Evolutionary conservation across 2,888 invertebrate genomes (phyloP), one percentile per base, ranked within the genome.

Genomic region (Cryptus viduatorius): DNA sequence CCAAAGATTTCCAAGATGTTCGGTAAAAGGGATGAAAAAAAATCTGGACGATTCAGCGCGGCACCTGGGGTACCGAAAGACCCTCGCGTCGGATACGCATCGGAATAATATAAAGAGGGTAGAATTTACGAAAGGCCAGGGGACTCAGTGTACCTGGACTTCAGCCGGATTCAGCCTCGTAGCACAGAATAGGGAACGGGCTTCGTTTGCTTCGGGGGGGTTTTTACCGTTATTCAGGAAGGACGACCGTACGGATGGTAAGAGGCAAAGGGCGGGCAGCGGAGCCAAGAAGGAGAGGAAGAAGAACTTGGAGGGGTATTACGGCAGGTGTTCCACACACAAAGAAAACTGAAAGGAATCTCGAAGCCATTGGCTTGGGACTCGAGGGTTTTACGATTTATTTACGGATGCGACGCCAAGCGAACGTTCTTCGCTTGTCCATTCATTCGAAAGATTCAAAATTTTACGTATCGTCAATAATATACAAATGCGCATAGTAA

Each of bases 331-430:
- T 92, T 92, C 91, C 29, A 69, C 86, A 89, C 89, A 92, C 90
- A 91, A 91, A 92, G 91, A 91, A 90, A 81, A 90, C 89, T 87
- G 85, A 90, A 90, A 90, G 88, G 90, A 92, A 90, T 91, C 89
- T 85, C 86, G 87, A 84, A 87, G 89, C 88, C 89, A 90, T 88
- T 89, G 87, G 89, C 85, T 78, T 77, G 84, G 81, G 78, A 50
- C 81, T 84, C 78, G 64, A 79, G 78, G 78, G 72, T 82, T 83
- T 83, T 77, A 78, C 78, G 81, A 84, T 84, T 84, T 84, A 84
- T 84, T 84, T 81, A 81, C 81, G 61, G 64, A 73, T 24, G 50
- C 72, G 61, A 64, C 71, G 3, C 31, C 64, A 68, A 31, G 29
- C 46, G 37, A 78, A 71, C 53, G 19, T 53, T 65, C 19, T 71